Percentiles rank a stretch among this genome's conserved stretches.
Evolutionary conservation across 2,888 invertebrate genomes (phyloP).

Genomic region (Anorthoa munda): DNA sequence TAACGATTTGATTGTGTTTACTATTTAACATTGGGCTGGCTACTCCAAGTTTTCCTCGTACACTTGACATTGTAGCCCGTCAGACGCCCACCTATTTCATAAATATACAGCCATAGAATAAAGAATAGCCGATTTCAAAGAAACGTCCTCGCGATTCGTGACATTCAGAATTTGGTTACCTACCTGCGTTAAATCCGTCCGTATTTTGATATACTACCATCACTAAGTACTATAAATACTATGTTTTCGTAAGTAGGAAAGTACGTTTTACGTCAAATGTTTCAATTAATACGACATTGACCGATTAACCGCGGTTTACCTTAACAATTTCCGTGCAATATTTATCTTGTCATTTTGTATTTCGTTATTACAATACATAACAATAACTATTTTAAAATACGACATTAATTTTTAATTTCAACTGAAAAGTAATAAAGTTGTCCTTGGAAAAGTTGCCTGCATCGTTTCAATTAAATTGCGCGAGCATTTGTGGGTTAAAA

Average conservation of each 20-base stretch:
- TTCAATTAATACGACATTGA: conserved; percentile 47
- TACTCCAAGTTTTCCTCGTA: conserved; percentile 78
- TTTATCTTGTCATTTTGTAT: background rate
- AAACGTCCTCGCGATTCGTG: conserved; percentile 52
- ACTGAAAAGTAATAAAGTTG: conserved; percentile 10
- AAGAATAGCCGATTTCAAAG: conserved; percentile 68
- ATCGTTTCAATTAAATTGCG: background rate
- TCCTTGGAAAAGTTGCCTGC: conserved; percentile 17
- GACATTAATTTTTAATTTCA: background rate
- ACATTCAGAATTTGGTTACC: conserved; percentile 30
- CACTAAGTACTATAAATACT: background rate
- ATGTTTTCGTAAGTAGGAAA: conserved; percentile 29
- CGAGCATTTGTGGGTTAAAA: conserved; percentile 15
- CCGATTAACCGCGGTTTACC: conserved; percentile 41
- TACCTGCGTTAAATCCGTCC: background rate
- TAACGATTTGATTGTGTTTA: conserved; percentile 56
- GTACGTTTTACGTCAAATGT: conserved; percentile 41
- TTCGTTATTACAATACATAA: conserved; percentile 8
- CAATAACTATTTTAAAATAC: conserved; percentile 10
- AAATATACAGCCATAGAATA: conserved; percentile 70
- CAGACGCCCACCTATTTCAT: conserved; percentile 74
- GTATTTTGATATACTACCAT: conserved; percentile 12
- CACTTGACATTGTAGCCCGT: conserved; percentile 83
- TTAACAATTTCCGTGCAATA: conserved; percentile 30
- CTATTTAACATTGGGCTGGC: conserved; percentile 51